Percentiles rank a stretch among this genome's conserved stretches.
phyloP scores from a whole-genome alignment of 37 sponge, comb jelly and placozoan genomes.

The Dysidea cf. avara region DNA sequence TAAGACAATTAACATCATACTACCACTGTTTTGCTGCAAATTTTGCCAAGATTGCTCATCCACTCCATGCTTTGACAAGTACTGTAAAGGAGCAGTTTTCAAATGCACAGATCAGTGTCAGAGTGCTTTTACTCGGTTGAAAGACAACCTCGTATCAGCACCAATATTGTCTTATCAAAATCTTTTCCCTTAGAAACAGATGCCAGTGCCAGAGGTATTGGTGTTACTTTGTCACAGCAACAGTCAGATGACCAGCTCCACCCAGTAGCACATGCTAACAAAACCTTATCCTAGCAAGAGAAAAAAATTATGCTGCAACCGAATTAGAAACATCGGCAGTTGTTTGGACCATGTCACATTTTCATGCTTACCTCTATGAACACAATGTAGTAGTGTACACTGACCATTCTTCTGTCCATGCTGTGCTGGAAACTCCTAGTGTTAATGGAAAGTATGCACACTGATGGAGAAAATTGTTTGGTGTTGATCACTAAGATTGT shows the following conservation, averaged over 20 bases:
- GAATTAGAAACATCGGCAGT: constrained; percentile 70
- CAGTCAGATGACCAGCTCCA: constrained; percentile 18
- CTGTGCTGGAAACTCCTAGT: constrained; percentile 53
- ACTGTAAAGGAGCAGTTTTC: too few relatives aligned
- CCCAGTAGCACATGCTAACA: constrained; percentile 59
- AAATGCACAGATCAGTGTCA: too few relatives aligned
- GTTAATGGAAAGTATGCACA: constrained; percentile 55
- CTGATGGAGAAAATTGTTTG: constrained; percentile 54
- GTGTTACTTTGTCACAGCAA: constrained; percentile 41
- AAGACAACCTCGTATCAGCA: too few relatives aligned
- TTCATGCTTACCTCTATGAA: constrained; percentile 43
- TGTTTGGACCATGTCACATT: constrained; percentile 51
- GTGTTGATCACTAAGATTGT: constrained; percentile 33
- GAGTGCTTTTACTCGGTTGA: too few relatives aligned
- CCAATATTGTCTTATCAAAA: constrained; percentile 31
- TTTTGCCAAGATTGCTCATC: too few relatives aligned
- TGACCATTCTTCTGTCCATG: constrained; percentile 64
- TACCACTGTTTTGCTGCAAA: too few relatives aligned
- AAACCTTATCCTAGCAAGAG: constrained; percentile 35
- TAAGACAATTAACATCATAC: too few relatives aligned
- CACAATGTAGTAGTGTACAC: constrained; percentile 40
- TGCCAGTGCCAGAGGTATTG: constrained; percentile 36
- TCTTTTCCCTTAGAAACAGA: constrained; percentile 55
- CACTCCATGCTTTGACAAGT: too few relatives aligned
- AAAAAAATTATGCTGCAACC: constrained; percentile 53